Base-by-base conservation (phyloP, 2,888 invertebrate genomes). In the Slavum lentiscoides region DNA sequence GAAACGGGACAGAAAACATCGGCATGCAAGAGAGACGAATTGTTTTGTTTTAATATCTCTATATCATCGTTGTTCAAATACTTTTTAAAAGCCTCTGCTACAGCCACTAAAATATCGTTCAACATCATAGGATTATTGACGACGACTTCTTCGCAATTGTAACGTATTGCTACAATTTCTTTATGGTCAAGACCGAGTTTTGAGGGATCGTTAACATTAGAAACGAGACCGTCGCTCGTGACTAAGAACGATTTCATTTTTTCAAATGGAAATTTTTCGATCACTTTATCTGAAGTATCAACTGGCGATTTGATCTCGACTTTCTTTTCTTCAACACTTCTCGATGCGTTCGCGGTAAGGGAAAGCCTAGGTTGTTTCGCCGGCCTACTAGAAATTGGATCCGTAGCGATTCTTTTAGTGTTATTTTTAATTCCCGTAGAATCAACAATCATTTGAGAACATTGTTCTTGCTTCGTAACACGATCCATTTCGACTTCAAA, bases 381-480 rank as follows among this genome's bases (percentile, higher is more conserved):
- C 64, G 39, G 37, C 75, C 39, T 43, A n/a, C 58, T 58, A 30
- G 21, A 17, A 67, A 59, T 58, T 59, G 13, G 39, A 75, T 19
- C n/a, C n/a, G 67, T 8, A 43, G 67, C 7, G 23, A 9, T 43
- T 75, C 75, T 67, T 67, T 75, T 75, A 15, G 0, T 0, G 67
- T 13, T 43, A n/a, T 11, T 67, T 59, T 67, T 21, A 59, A 17
- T 19, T 75, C 59, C 55, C 4, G 55, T 66, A 1, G 37, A n/a
- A 39, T 70, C 70, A 13, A 30, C 19, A 15, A 7, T 49, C 13
- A 53, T 62, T 37, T 19, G 1, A 8, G 17, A 11, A 11, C 8
- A 70, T 70, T 55, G 30, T 2, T 74, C 73, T 62, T 6, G n/a
- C 8, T 74, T 62, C 21, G 19, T 68, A 55, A 67, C 11, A 49